phyloP scores from a whole-genome alignment of 53 echinoderm and acorn worm genomes.

The Antedon mediterranea region DNA sequence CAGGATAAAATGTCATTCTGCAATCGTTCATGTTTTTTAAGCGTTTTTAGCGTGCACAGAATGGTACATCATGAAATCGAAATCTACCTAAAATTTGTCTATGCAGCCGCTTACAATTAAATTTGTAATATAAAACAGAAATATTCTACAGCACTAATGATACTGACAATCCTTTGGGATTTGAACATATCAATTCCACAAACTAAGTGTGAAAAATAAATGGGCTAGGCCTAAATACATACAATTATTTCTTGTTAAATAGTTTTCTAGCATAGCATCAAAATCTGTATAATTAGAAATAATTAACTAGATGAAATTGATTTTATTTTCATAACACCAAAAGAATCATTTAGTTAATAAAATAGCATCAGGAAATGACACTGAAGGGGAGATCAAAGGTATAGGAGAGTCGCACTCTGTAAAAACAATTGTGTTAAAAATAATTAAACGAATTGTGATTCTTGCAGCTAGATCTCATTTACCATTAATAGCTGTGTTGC shows the following conservation, averaged over 20 bases:
- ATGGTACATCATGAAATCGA: no score
- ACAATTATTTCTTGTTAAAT: background rate
- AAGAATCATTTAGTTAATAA: background rate
- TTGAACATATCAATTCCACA: background rate
- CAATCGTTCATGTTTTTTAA: no score
- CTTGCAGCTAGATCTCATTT: background rate
- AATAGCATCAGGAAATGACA: no score
- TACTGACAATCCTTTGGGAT: background rate
- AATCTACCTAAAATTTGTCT: no score
- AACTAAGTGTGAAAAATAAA: background rate
- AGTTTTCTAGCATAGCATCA: background rate
- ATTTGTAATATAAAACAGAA: no score
- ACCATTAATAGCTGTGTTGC: background rate
- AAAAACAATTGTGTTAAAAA: background rate
- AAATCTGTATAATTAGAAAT: background rate
- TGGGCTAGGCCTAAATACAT: background rate
- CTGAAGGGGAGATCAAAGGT: background rate
- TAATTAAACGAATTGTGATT: background rate
- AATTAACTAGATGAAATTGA: no score
- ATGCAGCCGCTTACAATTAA: no score
- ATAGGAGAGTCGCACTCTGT: no score
- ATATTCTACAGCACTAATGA: background rate
- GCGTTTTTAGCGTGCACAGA: no score
- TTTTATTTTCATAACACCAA: background rate
- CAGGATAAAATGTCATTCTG: no score